Evolutionary conservation across 2,888 invertebrate genomes (phyloP).

Genomic region (Achlya flavicornis): DNA sequence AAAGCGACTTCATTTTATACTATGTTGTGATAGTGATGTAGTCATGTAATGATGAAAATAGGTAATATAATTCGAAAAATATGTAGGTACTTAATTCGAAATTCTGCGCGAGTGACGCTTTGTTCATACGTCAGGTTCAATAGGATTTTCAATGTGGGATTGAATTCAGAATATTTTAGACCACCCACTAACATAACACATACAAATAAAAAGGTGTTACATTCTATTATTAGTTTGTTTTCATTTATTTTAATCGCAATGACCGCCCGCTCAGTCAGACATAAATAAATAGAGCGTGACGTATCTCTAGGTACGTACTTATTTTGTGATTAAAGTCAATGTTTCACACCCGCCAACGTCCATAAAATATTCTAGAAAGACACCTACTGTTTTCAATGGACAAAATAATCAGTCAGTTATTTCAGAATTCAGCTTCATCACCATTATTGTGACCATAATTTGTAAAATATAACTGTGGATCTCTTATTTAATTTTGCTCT

Average conservation of each 20-base stretch:
- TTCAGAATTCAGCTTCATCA: slow-evolving; percentile 40
- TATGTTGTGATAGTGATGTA: too few relatives aligned
- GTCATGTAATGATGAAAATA: too few relatives aligned
- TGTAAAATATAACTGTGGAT: background rate
- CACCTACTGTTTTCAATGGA: slow-evolving; percentile 44
- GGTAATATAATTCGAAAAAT: too few relatives aligned
- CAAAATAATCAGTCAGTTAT: slow-evolving; percentile 45
- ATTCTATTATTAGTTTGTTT: slow-evolving; percentile 2
- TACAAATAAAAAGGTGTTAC: too few relatives aligned
- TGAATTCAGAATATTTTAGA: slow-evolving; percentile 3
- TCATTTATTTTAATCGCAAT: slow-evolving; percentile 5
- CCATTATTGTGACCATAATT: slow-evolving; percentile 42
- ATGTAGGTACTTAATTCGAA: too few relatives aligned
- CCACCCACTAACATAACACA: background rate
- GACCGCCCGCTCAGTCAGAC: background rate
- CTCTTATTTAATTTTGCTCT: background rate
- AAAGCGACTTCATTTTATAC: too few relatives aligned
- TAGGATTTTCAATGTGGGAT: too few relatives aligned
- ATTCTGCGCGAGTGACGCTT: too few relatives aligned
- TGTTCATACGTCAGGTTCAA: too few relatives aligned
- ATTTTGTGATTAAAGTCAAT: background rate
- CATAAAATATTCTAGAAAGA: slow-evolving; percentile 52
- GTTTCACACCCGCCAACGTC: background rate
- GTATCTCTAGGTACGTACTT: background rate
- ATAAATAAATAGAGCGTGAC: too few relatives aligned